Evolutionary conservation across 2,888 invertebrate genomes (phyloP), one percentile per base, ranked within the genome.

Genomic region (Blera fallax): DNA sequence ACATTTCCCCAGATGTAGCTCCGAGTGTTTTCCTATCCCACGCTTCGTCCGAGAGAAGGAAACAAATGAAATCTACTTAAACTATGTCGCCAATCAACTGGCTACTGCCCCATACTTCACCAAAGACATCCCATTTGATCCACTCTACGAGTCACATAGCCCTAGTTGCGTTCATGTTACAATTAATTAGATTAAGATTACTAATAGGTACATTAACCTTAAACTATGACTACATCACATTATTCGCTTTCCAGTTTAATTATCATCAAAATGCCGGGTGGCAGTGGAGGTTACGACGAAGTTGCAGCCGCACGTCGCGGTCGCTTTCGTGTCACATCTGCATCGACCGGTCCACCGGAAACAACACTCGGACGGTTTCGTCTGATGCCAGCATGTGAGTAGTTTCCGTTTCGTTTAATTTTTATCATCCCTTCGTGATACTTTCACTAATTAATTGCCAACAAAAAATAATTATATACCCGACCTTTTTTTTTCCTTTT

Each of bases 241-340:
- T 8, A 3, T 5, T 67, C 29, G 60, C 18, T 48, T 84, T 84
- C n/a, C 64, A 84, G 84, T 58, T 65, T 16, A 78, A 73, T 78
- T 21, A 50, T 54, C 24, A 52, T 29, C 14, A 78, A 76, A 54
- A 89, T 89, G 89, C 89, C 89, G 62, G 87, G 87, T 74, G 88
- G 89, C 32, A 88, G 88, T 80, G 89, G 88, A 58, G 89, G 89
- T 82, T 91, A 91, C 80, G 92, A 91, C 80, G 92, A 91, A 78
- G 91, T 91, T 82, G 90, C 92, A 74, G 91, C 91, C 62, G 91
- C 92, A 34, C 90, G 92, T 43, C 91, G 91, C 43, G 92, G 94
- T 62, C 93, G 94, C 81, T 94, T 94, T 91, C 94, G 94, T 90
- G 93, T 94, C 88, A 94, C 93, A 72, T 91, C 92, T 69, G 88